Evolutionary conservation across 1,140 invertebrate genomes (phyloP).

Genomic region (Philaenus spumarius): DNA sequence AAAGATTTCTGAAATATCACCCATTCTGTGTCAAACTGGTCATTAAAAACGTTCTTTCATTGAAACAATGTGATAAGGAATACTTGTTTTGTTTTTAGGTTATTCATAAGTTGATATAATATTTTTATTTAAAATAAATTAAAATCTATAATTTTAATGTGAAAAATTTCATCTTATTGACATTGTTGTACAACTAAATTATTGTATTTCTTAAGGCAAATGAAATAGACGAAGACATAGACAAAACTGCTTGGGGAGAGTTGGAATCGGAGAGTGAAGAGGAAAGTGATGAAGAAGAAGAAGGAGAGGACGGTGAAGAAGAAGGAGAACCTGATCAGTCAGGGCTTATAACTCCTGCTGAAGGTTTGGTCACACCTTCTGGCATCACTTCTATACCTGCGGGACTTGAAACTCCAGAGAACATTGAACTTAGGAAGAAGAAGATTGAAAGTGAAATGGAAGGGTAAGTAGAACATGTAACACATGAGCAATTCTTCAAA

Average conservation of each 20-base stretch:
- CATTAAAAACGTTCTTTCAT: too few species aligned
- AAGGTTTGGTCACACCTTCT: conserved; percentile 90
- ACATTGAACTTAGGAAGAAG: conserved; percentile 95
- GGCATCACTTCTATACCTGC: conserved; percentile 91
- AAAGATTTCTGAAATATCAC: too few species aligned
- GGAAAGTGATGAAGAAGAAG: conserved; percentile 79
- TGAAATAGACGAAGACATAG: conserved; percentile 83
- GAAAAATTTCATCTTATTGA: not conserved
- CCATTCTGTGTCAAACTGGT: too few species aligned
- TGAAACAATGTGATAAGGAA: too few species aligned
- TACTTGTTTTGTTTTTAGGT: too few species aligned
- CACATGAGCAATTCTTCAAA: too few species aligned
- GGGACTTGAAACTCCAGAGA: conserved; percentile 96
- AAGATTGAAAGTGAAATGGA: conserved; percentile 97
- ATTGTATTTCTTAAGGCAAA: conserved; percentile 45
- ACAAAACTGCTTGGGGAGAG: conserved; percentile 94
- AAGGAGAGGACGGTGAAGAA: conserved; percentile 70
- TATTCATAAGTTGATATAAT: too few species aligned
- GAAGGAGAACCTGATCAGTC: conserved; percentile 61
- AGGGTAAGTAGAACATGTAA: conserved; percentile 51
- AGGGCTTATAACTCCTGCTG: conserved; percentile 70
- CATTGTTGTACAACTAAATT: not conserved
- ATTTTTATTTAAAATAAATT: too few species aligned
- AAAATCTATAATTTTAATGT: too few species aligned
- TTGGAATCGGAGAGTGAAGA: conserved; percentile 93